Evolutionary conservation across 2,797 vertebrate species (phyloP).

Genomic region (Calcarius lapponicus): DNA sequence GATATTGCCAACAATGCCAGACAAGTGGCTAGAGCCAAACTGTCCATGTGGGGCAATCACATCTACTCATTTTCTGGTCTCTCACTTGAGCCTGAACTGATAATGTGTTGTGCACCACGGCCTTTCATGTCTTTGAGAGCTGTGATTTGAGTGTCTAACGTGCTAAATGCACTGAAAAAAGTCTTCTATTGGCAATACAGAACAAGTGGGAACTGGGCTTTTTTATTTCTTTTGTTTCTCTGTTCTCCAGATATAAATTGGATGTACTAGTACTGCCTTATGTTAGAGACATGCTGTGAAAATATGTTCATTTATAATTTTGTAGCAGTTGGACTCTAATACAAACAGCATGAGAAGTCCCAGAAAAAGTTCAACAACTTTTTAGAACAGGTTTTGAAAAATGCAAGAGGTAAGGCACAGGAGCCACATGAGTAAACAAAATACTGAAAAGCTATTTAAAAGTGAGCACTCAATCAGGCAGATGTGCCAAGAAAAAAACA

Average conservation of each 20-base stretch:
- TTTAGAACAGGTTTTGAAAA: not conserved
- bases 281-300: not conserved
- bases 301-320: not conserved
- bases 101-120: not conserved
- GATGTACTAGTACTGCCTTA: not conserved
- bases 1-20: accelerated
- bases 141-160: not conserved
- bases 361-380: not conserved
- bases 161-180: not conserved
- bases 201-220: not conserved
- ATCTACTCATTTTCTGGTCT: not conserved
- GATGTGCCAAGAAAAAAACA: not conserved
- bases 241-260: not conserved
- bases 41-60: not conserved
- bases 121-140: not conserved
- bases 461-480: not conserved
- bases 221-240: not conserved
- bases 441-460: conserved; percentile 1
- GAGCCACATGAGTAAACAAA: not conserved
- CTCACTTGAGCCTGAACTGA: not conserved
- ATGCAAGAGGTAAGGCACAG: not conserved
- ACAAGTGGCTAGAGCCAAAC: not conserved
- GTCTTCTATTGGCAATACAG: not conserved
- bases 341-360: not conserved
- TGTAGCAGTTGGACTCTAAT: not conserved